phyloP scores from a whole-genome alignment of 2,888 invertebrate genomes.

The Ellobium chinense region DNA sequence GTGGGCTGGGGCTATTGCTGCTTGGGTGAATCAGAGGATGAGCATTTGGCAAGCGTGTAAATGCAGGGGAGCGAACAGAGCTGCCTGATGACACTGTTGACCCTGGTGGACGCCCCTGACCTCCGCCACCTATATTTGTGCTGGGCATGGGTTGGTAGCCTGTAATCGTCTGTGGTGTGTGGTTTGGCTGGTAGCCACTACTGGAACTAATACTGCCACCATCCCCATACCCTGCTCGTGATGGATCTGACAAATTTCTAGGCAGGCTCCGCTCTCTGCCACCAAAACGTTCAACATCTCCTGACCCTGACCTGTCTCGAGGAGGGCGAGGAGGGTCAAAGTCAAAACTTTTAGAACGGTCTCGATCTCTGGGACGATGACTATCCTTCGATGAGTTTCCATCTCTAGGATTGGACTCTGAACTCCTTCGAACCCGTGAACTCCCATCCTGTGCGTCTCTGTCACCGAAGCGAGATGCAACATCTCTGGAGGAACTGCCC shows the following conservation, averaged over 20 bases:
- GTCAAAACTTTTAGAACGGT: slow-evolving; percentile 44
- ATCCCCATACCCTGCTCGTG: slow-evolving; percentile 11
- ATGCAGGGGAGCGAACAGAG: neutral
- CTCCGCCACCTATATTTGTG: neutral
- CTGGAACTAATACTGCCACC: neutral
- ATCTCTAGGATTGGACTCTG: slow-evolving; percentile 3
- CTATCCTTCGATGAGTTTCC: slow-evolving; percentile 9
- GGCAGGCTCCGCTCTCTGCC: slow-evolving; percentile 23
- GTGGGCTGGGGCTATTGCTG: slow-evolving; percentile 20
- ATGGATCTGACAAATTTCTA: slow-evolving; percentile 41
- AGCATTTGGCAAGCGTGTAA: slow-evolving; percentile 21
- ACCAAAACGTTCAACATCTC: neutral
- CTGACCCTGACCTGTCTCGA: neutral
- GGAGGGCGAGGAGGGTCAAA: slow-evolving; percentile 36
- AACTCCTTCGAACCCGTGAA: neutral
- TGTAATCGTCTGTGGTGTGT: slow-evolving; percentile 16
- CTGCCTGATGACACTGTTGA: slow-evolving; percentile 21
- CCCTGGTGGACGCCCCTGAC: neutral
- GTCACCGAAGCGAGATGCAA: neutral
- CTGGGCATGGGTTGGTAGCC: slow-evolving; percentile 16
- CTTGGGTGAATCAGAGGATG: slow-evolving; percentile 3
- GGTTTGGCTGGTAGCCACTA: neutral
- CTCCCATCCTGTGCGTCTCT: neutral
- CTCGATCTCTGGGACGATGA: slow-evolving; percentile 28
- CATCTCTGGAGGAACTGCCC: neutral